Evolutionary conservation across 1,140 invertebrate genomes (phyloP).

Genomic region (Drosophila kikkawai): DNA sequence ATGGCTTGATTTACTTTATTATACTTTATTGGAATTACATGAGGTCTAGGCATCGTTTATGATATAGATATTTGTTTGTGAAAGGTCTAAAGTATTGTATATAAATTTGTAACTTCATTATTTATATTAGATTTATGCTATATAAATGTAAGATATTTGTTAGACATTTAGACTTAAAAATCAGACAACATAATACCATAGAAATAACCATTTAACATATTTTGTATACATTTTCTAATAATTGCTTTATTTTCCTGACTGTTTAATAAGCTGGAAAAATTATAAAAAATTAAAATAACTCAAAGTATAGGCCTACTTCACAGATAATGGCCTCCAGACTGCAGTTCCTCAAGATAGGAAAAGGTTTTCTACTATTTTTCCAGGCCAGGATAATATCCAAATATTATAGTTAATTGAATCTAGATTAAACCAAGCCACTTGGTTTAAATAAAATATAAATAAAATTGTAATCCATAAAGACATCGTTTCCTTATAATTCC

Average conservation of each 20-base stretch:
- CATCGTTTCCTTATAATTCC: background rate
- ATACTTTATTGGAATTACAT: background rate
- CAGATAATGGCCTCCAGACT: background rate
- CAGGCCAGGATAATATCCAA: no score
- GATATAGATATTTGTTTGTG: background rate
- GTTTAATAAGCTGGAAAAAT: background rate
- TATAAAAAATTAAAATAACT: background rate
- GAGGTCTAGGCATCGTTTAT: background rate
- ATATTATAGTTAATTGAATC: background rate
- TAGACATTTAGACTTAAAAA: no score
- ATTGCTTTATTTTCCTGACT: no score
- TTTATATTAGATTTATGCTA: background rate
- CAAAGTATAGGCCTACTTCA: no score
- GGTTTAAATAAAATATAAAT: background rate
- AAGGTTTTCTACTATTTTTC: no score
- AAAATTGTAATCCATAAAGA: background rate
- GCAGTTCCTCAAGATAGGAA: no score
- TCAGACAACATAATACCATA: background rate
- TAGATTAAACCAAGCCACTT: background rate
- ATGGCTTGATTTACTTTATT: no score
- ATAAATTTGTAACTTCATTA: background rate
- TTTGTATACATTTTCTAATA: no score
- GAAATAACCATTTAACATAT: background rate
- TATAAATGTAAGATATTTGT: no score
- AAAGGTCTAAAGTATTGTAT: no score